Evolutionary conservation across 2,797 vertebrate species (phyloP).

Genomic region (Oryzias dopingdopingensis): DNA sequence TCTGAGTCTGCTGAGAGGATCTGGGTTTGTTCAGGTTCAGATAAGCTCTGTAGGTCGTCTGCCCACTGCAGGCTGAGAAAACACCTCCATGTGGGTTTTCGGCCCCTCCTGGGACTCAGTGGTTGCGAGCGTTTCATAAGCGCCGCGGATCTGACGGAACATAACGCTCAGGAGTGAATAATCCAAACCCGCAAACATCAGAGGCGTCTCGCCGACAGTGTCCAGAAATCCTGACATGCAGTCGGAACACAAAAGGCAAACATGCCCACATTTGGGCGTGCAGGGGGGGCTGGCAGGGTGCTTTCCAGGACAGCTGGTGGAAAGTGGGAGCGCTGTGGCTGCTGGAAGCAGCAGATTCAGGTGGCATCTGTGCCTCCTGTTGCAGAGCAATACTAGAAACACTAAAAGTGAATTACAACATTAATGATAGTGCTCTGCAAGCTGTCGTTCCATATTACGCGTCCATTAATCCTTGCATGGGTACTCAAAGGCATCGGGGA

Average conservation of each 20-base stretch:
- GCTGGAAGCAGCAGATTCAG: slow-evolving; percentile 68
- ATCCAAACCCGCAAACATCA: slow-evolving; percentile 1
- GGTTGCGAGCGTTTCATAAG: slow-evolving; percentile 17
- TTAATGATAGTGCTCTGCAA: slow-evolving; percentile 77
- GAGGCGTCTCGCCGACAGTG: background rate
- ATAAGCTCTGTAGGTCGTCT: slow-evolving; percentile 17
- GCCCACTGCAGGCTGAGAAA: slow-evolving; percentile 15
- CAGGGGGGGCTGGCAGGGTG: slow-evolving; percentile 51
- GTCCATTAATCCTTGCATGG: slow-evolving; percentile 68
- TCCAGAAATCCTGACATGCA: slow-evolving; percentile 7
- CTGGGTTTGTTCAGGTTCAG: slow-evolving; percentile 11
- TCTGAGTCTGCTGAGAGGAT: slow-evolving; percentile 9
- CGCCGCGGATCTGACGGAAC: background rate
- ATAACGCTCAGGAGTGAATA: slow-evolving; percentile 4
- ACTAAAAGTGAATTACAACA: slow-evolving; percentile 78
- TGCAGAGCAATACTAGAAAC: slow-evolving; percentile 69
- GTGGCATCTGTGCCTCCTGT: slow-evolving; percentile 78
- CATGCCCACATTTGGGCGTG: slow-evolving; percentile 30
- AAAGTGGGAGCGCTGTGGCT: slow-evolving; percentile 67
- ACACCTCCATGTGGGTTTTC: slow-evolving; percentile 4
- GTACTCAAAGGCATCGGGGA: slow-evolving; percentile 62
- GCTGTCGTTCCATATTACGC: slow-evolving; percentile 73
- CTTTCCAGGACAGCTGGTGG: slow-evolving; percentile 67
- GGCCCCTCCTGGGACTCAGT: slow-evolving; percentile 11
- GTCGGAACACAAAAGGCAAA: slow-evolving; percentile 20